Percentiles rank a stretch among this genome's conserved stretches.
These are phyloP conservation scores for Rhogogaster chlorosoma DNA, from an alignment of 2,888 invertebrate species.

Conservation along the genomic window DNA sequence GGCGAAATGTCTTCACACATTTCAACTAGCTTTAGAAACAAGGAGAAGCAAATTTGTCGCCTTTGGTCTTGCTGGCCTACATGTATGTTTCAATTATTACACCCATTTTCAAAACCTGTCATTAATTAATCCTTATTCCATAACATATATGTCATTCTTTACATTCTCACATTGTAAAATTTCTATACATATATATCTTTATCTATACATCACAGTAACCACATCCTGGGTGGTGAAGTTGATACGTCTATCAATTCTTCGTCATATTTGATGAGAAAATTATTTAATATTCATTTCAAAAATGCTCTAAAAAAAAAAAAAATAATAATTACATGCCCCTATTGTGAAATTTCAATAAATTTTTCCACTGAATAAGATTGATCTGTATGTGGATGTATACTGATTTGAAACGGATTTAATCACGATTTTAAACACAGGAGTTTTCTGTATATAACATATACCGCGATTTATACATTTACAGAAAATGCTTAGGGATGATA, in stretches of 20 bases:
- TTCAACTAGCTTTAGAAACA: constrained; percentile 93
- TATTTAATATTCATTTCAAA: background rate
- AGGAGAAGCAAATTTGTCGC: constrained; percentile 91
- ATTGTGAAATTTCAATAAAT: background rate
- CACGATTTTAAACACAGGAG: background rate
- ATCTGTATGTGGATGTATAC: background rate
- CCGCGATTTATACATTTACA: constrained; percentile 72
- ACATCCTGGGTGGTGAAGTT: constrained; percentile 36
- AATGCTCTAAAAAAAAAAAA: background rate
- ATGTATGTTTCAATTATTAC: constrained; percentile 82
- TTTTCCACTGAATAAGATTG: background rate
- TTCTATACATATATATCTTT: background rate
- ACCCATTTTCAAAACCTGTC: background rate
- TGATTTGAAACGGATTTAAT: background rate
- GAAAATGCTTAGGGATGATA: constrained; percentile 94
- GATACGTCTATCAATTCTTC: too few relatives aligned
- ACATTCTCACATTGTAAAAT: background rate
- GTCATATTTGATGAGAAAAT: background rate
- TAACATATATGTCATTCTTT: background rate
- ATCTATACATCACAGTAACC: constrained; percentile 12
- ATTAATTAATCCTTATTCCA: background rate
- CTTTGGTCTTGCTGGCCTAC: constrained; percentile 92
- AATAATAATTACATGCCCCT: background rate
- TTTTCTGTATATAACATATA: background rate
- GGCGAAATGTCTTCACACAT: constrained; percentile 90